A percentile compares a stretch with the other conserved stretches of the same genome.
Conservation (phyloP, 2,113 vertebrate genomes). For the Cinclus mexicanus region DNA sequence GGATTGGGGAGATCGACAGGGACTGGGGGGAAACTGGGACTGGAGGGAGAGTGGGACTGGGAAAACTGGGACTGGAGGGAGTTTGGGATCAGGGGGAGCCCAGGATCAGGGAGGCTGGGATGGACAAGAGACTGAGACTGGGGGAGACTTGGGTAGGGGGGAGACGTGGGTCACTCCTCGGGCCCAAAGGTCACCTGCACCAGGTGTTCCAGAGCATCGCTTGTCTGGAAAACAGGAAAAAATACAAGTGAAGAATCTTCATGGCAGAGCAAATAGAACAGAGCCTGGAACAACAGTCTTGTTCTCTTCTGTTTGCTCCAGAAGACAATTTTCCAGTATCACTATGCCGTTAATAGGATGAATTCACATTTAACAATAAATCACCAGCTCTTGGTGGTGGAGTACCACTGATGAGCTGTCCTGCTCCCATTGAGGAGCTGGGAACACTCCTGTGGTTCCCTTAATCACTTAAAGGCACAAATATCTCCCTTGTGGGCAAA, state of each 20-base stretch:
- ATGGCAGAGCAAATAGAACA: no score
- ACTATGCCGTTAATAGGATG: not conserved
- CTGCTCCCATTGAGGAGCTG: not conserved
- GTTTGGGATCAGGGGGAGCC: no score
- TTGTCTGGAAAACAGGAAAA: not conserved
- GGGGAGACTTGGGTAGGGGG: no score
- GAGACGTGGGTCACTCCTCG: not conserved
- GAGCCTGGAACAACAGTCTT: not conserved
- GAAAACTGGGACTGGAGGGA: no score
- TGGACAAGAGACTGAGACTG: no score
- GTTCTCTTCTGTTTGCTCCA: not conserved
- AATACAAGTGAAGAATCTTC: accelerated
- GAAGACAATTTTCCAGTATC: not conserved
- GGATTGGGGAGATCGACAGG: no score
- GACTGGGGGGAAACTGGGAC: no score
- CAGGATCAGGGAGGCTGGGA: not conserved
- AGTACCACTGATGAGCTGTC: accelerated
- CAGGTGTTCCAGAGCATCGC: not conserved
- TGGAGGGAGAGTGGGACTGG: accelerated
- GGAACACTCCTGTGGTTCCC: not conserved
- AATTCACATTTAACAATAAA: not conserved
- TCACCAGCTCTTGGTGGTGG: not conserved
- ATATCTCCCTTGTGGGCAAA: not conserved
- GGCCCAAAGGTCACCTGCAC: not conserved
- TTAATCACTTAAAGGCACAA: not conserved